Percentiles rank a stretch among this genome's conserved stretches.
Evolutionary conservation across 2,797 vertebrate species (phyloP).

Genomic region (Pseudocheirus occidentalis): DNA sequence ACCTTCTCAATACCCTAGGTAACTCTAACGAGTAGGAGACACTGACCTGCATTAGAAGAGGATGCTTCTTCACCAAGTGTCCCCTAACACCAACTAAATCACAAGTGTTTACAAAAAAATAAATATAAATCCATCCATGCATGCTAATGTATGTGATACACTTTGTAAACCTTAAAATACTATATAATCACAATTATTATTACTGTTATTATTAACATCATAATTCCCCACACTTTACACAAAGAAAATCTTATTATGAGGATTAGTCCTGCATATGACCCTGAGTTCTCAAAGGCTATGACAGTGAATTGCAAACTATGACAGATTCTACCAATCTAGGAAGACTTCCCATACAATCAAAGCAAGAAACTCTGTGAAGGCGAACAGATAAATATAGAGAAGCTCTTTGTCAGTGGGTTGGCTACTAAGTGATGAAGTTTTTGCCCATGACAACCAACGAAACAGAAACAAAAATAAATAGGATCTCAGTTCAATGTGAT

Average conservation of each 20-base stretch:
- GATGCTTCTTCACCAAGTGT: neutral
- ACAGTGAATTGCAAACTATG: neutral
- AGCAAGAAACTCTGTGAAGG: neutral
- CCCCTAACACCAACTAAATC: neutral
- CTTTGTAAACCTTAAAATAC: neutral
- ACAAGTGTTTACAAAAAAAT: neutral
- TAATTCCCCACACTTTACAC: neutral
- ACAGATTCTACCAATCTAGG: neutral
- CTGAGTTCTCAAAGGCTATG: neutral
- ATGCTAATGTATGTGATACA: neutral
- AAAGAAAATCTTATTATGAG: neutral
- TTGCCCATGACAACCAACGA: neutral
- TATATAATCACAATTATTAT: neutral
- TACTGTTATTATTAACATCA: neutral
- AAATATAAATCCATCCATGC: neutral
- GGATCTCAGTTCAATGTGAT: neutral
- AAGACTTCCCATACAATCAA: neutral
- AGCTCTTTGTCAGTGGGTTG: neutral
- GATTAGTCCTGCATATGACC: neutral
- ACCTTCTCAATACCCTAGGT: neutral
- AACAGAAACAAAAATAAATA: neutral
- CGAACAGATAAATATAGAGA: neutral
- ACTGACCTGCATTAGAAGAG: neutral
- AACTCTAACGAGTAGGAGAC: neutral
- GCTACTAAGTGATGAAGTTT: neutral